Percentiles rank a stretch among this genome's conserved stretches.
Evolutionary conservation across 2,888 invertebrate species (phyloP).

Genomic region (Diplolepis rosae): DNA sequence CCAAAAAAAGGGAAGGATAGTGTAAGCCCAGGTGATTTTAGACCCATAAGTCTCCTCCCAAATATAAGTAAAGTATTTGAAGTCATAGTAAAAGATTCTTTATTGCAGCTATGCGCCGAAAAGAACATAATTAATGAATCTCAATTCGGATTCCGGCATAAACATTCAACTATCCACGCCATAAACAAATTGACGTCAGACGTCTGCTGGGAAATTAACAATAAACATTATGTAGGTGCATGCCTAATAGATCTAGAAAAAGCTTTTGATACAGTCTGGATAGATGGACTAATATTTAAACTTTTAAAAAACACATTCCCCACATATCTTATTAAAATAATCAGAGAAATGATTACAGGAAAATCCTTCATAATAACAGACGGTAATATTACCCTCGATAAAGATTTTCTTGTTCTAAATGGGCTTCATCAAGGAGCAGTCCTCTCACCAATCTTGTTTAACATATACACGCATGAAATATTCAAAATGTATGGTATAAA

Average conservation of each 20-base stretch:
- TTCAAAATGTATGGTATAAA: neutral
- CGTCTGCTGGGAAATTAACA: no score
- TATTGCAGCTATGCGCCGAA: neutral
- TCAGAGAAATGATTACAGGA: no score
- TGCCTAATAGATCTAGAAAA: no score
- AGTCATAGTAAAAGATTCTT: slow-evolving; percentile 39
- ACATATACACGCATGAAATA: neutral
- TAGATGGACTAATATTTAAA: slow-evolving; percentile 38
- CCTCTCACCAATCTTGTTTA: no score
- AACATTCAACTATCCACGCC: no score
- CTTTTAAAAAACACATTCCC: slow-evolving; percentile 33
- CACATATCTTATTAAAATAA: neutral
- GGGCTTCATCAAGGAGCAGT: no score
- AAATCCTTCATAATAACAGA: slow-evolving; percentile 31
- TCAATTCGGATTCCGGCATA: slow-evolving; percentile 39
- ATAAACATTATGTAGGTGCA: slow-evolving; percentile 43
- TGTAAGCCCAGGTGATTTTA: neutral
- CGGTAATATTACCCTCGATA: slow-evolving; percentile 33
- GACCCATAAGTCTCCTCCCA: no score
- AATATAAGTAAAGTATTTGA: no score
- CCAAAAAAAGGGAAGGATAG: neutral
- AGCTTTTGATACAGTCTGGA: no score
- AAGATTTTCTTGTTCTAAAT: slow-evolving; percentile 26
- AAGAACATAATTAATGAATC: slow-evolving; percentile 30
- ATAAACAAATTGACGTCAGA: no score